Evolutionary conservation across 2,113 vertebrate genomes (phyloP).

Genomic region (Calyptommatus sinebrachiatus): DNA sequence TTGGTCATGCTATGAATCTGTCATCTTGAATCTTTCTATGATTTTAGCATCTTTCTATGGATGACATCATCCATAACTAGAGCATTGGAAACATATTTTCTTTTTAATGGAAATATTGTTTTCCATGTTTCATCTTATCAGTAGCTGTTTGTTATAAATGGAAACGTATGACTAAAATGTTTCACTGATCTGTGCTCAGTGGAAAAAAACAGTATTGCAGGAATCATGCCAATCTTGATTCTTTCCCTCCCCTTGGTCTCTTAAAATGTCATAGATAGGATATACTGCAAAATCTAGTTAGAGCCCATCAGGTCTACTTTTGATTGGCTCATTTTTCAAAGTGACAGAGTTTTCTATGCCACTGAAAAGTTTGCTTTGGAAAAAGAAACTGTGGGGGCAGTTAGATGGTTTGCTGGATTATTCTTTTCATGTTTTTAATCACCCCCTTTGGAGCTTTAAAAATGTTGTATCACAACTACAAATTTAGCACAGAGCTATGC

Average conservation of each 20-base stretch:
- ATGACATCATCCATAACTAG: conserved; percentile 36
- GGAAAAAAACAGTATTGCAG: conserved; percentile 58
- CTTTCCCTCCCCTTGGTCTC: conserved; percentile 58
- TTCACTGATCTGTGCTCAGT: conserved; percentile 47
- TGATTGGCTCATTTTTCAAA: neutral
- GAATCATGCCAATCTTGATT: conserved; percentile 57
- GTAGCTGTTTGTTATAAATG: conserved; percentile 39
- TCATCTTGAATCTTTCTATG: conserved; percentile 24
- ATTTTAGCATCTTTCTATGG: neutral
- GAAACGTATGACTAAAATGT: conserved; percentile 58
- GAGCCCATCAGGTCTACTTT: neutral
- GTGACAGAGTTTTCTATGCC: neutral
- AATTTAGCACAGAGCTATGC: neutral
- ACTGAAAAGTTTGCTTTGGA: neutral
- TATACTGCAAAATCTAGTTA: conserved; percentile 53
- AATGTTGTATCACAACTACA: neutral
- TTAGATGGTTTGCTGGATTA: no score
- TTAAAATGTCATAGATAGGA: conserved; percentile 7
- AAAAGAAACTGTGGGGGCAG: neutral
- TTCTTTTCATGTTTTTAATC: no score
- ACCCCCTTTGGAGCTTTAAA: neutral
- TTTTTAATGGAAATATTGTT: conserved; percentile 53
- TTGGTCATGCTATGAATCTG: neutral
- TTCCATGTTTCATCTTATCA: conserved; percentile 44
- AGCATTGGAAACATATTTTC: conserved; percentile 24